These are phyloP conservation scores for Varanus komodoensis DNA, from an alignment of 2,113 vertebrate species.

Conservation along the genomic window DNA sequence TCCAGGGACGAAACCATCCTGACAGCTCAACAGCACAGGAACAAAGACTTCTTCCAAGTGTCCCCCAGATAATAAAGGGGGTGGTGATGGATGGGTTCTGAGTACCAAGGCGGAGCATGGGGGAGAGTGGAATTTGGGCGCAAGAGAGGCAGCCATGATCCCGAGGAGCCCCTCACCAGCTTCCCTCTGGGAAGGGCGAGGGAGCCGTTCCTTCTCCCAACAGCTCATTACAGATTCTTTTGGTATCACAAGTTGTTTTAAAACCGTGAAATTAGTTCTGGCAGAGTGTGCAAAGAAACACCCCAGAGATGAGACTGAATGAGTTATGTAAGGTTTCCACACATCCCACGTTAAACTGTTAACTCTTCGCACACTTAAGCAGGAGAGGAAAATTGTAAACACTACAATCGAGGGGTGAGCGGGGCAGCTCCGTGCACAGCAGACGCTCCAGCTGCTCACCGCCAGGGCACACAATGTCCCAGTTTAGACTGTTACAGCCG, in stretches of 20 bases:
- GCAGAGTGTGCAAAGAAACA: constrained; percentile 82
- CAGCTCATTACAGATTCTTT: constrained; percentile 82
- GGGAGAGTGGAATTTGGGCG: too few relatives aligned
- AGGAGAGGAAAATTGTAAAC: neutral
- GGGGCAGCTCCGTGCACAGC: too few relatives aligned
- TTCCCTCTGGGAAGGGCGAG: constrained; percentile 71
- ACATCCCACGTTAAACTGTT: constrained; percentile 52
- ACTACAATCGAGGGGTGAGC: too few relatives aligned
- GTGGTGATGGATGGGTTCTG: too few relatives aligned
- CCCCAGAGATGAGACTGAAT: constrained; percentile 78
- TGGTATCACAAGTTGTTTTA: constrained; percentile 81
- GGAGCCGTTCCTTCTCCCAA: constrained; percentile 76
- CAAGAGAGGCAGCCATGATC: constrained; percentile 18
- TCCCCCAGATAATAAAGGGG: neutral
- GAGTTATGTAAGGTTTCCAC: constrained; percentile 77
- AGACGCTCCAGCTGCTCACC: too few relatives aligned
- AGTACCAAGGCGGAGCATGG: neutral
- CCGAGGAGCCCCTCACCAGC: constrained; percentile 67
- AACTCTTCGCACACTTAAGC: constrained; percentile 66
- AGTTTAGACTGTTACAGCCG: too few relatives aligned
- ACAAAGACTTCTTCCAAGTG: neutral
- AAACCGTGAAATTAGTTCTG: constrained; percentile 85
- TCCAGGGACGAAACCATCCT: neutral
- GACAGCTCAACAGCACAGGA: neutral
- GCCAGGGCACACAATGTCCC: too few relatives aligned